These are phyloP conservation scores for Dascillus cervinus DNA, from an alignment of 2,888 invertebrate genomes.

Conservation along the genomic window DNA sequence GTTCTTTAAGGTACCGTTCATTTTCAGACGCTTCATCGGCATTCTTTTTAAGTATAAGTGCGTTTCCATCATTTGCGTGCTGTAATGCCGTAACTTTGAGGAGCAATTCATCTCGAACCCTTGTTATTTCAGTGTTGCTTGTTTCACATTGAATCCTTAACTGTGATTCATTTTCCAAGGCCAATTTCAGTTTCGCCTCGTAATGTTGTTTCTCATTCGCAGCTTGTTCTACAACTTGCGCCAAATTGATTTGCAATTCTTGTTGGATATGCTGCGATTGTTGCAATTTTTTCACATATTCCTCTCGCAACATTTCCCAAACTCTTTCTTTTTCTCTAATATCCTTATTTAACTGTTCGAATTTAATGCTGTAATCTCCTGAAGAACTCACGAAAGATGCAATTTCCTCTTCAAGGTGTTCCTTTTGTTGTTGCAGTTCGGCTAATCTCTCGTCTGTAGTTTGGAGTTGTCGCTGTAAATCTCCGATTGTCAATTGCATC, in stretches of 20 bases:
- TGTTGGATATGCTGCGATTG: constrained; percentile 20
- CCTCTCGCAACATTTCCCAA: constrained; percentile 21
- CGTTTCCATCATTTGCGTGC: constrained; percentile 43
- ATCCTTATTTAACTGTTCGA: constrained; percentile 27
- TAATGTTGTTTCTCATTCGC: constrained; percentile 16
- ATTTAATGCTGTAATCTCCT: constrained; percentile 26
- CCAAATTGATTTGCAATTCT: constrained; percentile 22
- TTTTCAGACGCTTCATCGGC: constrained; percentile 37
- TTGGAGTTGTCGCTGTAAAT: constrained; percentile 50
- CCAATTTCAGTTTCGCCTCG: constrained; percentile 20
- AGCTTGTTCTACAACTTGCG: constrained; percentile 22
- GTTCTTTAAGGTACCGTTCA: constrained; percentile 29
- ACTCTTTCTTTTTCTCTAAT: constrained; percentile 26
- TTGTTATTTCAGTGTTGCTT: constrained; percentile 6
- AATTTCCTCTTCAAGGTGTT: constrained; percentile 52
- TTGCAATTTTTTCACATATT: constrained; percentile 26
- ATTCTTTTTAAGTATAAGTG: constrained; percentile 42
- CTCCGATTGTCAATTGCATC: constrained; percentile 50
- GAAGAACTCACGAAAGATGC: constrained; percentile 23
- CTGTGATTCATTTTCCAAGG: constrained; percentile 23
- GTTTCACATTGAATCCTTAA: constrained; percentile 16
- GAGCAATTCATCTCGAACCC: constrained; percentile 14
- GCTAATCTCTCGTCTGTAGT: constrained; percentile 46
- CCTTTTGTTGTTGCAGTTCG: constrained; percentile 48
- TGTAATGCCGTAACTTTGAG: constrained; percentile 23